Evolutionary conservation across 1,140 invertebrate species (phyloP).

Genomic region (Penaeus indicus): DNA sequence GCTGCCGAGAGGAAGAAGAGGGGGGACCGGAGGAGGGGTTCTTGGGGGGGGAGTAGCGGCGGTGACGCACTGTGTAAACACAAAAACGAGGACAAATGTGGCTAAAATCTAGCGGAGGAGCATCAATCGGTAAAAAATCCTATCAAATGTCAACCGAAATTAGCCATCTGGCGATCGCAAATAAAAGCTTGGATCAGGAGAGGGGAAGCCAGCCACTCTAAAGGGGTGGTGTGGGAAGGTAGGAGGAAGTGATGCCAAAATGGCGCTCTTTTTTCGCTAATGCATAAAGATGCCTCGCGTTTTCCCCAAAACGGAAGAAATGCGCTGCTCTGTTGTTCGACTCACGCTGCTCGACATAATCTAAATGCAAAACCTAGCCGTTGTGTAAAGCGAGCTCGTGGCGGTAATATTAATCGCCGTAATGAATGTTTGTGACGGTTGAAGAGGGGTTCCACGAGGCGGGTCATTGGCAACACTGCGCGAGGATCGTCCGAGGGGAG

Average conservation of each 20-base stretch:
- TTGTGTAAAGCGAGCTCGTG: too few species aligned
- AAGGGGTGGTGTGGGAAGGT: slow-evolving; percentile 40
- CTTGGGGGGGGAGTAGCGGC: slow-evolving; percentile 38
- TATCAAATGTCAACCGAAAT: too few species aligned
- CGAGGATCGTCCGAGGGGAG: slow-evolving; percentile 4
- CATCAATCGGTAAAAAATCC: neutral
- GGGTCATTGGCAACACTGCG: slow-evolving; percentile 24
- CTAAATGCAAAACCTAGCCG: too few species aligned
- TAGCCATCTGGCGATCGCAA: neutral
- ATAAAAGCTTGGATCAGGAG: neutral
- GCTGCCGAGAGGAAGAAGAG: slow-evolving; percentile 55
- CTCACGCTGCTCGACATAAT: too few species aligned
- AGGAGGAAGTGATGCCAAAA: slow-evolving; percentile 22
- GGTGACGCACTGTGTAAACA: neutral
- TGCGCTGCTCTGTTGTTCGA: neutral
- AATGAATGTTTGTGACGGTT: slow-evolving; percentile 44
- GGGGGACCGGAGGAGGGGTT: slow-evolving; percentile 67
- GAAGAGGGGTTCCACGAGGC: neutral
- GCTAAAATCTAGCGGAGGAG: neutral
- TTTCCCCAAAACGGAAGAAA: neutral
- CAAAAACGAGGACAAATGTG: neutral
- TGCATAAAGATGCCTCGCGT: neutral
- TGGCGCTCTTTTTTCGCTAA: slow-evolving; percentile 36
- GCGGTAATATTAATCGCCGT: slow-evolving; percentile 32
- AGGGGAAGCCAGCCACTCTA: slow-evolving; percentile 21